Conservation (phyloP, 1,140 invertebrate species). For the Coptotermes formosanus region DNA sequence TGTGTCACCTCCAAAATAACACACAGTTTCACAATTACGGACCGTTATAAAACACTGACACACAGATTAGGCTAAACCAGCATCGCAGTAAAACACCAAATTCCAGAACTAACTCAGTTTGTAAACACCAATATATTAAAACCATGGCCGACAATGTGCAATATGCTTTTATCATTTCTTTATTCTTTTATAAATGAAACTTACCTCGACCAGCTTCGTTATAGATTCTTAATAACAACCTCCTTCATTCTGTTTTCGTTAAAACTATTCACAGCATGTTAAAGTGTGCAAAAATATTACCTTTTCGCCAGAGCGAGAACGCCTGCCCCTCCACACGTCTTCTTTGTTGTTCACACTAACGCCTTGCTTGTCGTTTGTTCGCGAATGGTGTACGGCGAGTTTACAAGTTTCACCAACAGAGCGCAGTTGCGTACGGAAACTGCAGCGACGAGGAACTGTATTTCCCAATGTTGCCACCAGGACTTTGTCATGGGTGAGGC, state of each 20-base stretch:
- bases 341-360: conserved; percentile 32
- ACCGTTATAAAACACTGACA: neutral
- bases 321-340: conserved; percentile 29
- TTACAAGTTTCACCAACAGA: conserved; percentile 19
- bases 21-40: neutral
- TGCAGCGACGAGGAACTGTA: neutral
- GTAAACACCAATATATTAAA: neutral
- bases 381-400: conserved; percentile 24
- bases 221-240: neutral
- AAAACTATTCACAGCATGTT: neutral
- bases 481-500: neutral
- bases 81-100: neutral
- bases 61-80: neutral
- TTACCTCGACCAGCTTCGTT: conserved; percentile 2
- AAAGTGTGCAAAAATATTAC: conserved; percentile 17
- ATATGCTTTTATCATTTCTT: neutral
- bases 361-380: conserved; percentile 30
- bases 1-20: neutral
- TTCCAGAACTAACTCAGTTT: neutral
- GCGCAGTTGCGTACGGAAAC: conserved; percentile 16
- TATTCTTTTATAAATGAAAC: conserved; percentile 26
- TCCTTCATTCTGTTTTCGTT: neutral
- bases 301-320: conserved; percentile 19
- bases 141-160: conserved; percentile 4
- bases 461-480: neutral